Conservation (phyloP, 2,113 vertebrate genomes). For the Ammospiza caudacuta region DNA sequence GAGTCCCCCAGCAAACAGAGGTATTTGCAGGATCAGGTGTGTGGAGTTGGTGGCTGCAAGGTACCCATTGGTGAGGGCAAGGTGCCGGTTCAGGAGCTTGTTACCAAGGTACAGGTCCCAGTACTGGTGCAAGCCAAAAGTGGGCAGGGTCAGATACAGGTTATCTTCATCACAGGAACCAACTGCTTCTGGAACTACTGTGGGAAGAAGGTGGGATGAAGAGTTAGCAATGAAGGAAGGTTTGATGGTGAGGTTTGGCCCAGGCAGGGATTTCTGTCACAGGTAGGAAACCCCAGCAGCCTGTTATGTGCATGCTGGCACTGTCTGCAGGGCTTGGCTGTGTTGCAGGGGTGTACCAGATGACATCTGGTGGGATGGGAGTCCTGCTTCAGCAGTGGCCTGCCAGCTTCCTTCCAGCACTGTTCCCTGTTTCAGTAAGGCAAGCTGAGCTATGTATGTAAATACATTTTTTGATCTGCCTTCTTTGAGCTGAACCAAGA, state of each 20-base stretch:
- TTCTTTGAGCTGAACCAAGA: neutral
- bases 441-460: neutral
- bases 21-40: constrained; percentile 56
- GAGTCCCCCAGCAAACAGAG: constrained; percentile 58
- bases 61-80: constrained; percentile 4
- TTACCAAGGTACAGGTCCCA: constrained; percentile 58
- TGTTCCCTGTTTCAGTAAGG: neutral
- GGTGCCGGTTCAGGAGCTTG: neutral
- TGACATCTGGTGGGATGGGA: neutral
- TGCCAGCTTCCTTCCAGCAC: neutral
- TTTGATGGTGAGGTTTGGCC: neutral
- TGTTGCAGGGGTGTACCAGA: neutral
- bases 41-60: constrained; percentile 43
- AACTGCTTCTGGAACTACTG: constrained; percentile 54
- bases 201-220: neutral
- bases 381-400: neutral
- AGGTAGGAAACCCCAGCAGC: neutral
- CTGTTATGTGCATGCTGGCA: neutral
- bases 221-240: neutral
- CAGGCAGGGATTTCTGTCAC: neutral
- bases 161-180: constrained; percentile 58
- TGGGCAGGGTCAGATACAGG: constrained; percentile 20
- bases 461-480: neutral
- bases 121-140: constrained; percentile 16
- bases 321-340: neutral